A percentile compares a stretch with the other conserved stretches of the same genome.
Evolutionary conservation across 1,140 invertebrate genomes (phyloP).

Genomic region (Musca domestica): DNA sequence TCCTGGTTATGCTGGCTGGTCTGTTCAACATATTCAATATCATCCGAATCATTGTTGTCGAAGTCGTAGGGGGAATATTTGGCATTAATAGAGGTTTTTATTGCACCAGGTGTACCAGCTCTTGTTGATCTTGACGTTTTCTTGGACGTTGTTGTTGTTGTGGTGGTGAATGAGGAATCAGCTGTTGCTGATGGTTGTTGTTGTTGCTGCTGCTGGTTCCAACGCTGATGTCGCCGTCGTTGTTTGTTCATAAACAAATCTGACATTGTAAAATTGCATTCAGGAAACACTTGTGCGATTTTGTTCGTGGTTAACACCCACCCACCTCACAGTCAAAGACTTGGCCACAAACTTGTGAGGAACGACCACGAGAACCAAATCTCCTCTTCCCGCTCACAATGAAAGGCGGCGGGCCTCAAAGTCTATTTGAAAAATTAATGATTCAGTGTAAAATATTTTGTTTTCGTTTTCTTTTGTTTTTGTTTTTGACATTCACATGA

Average conservation of each 20-base stretch:
- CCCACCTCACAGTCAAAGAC: not conserved
- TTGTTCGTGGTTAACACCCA: not conserved
- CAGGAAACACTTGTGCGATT: slow-evolving; percentile 21
- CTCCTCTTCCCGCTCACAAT: not conserved
- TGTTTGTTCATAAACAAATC: slow-evolving; percentile 29
- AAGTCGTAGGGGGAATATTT: not conserved
- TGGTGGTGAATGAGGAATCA: not conserved
- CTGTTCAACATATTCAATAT: not conserved
- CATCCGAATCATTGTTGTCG: not conserved
- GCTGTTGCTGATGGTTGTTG: not conserved
- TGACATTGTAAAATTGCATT: slow-evolving; percentile 23
- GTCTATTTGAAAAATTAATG: not conserved
- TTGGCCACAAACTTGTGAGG: not conserved
- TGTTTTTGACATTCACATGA: too few species aligned
- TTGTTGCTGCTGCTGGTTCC: not conserved
- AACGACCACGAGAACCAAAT: not conserved
- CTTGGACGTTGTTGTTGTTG: not conserved
- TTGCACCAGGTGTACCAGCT: not conserved
- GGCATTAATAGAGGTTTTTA: not conserved
- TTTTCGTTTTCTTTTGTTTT: too few species aligned
- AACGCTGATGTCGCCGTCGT: not conserved
- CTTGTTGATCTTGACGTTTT: slow-evolving; percentile 1
- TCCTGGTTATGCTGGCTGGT: not conserved
- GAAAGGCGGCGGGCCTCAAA: not conserved
- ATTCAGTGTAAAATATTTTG: not conserved